phyloP scores from a whole-genome alignment of 2,888 invertebrate species.

The Hypomecis atomaria region DNA sequence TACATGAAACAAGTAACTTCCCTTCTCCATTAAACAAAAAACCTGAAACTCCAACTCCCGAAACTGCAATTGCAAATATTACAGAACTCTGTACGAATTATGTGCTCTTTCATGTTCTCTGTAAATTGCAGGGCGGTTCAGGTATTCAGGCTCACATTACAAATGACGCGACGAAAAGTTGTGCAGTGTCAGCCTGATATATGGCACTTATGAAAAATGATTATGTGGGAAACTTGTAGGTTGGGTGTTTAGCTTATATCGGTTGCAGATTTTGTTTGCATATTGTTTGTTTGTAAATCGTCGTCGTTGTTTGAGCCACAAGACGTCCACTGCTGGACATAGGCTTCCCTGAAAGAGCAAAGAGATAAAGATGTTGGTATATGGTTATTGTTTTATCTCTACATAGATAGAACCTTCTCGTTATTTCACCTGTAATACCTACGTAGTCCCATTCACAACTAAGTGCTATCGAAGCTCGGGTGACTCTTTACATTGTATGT shows the following conservation, averaged over 20 bases:
- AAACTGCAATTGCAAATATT: slow-evolving; percentile 14
- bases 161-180: slow-evolving; percentile 20
- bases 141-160: slow-evolving; percentile 10
- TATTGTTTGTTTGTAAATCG: too few relatives aligned
- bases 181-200: slow-evolving; percentile 12
- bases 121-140: slow-evolving; percentile 13
- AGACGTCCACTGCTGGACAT: too few relatives aligned
- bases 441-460: too few relatives aligned
- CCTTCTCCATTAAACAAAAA: slow-evolving; percentile 6
- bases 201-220: slow-evolving; percentile 18
- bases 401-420: too few relatives aligned
- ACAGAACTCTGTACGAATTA: slow-evolving; percentile 13
- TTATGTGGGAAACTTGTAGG: not conserved
- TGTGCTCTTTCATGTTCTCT: slow-evolving; percentile 26
- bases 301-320: too few relatives aligned
- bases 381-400: too few relatives aligned
- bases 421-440: too few relatives aligned
- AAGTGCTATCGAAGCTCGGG: too few relatives aligned
- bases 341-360: too few relatives aligned
- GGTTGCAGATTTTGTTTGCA: not conserved
- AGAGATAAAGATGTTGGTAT: too few relatives aligned
- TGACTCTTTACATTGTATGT: too few relatives aligned
- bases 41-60: slow-evolving; percentile 9
- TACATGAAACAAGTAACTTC: too few relatives aligned
- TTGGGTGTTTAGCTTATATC: not conserved